phyloP scores from a whole-genome alignment of 2,888 invertebrate genomes.

The Epistrophella euchroma region DNA sequence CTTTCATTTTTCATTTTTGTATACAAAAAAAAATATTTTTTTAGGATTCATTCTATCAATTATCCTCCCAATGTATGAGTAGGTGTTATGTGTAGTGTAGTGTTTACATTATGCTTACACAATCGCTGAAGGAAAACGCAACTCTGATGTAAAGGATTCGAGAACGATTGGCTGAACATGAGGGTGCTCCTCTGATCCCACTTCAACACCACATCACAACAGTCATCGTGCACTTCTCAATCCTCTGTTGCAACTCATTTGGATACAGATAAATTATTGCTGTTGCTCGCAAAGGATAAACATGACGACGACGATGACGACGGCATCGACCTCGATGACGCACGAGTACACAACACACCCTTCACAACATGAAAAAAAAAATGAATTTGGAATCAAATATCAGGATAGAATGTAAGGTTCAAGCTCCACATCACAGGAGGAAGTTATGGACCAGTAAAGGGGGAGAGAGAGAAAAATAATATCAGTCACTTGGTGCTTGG shows the following conservation, averaged over 20 bases:
- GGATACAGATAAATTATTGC: slow-evolving; percentile 60
- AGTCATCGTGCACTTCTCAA: slow-evolving; percentile 64
- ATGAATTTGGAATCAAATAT: slow-evolving; percentile 40
- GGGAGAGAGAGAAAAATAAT: background rate
- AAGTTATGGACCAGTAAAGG: background rate
- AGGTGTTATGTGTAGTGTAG: slow-evolving; percentile 28
- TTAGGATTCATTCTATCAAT: slow-evolving; percentile 73
- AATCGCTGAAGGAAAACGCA: slow-evolving; percentile 20
- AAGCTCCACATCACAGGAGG: slow-evolving; percentile 29
- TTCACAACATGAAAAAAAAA: slow-evolving; percentile 6
- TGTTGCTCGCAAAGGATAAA: slow-evolving; percentile 61
- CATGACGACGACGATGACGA: slow-evolving; percentile 6
- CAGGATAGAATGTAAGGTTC: slow-evolving; percentile 40
- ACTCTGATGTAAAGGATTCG: slow-evolving; percentile 21
- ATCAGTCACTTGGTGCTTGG: slow-evolving; percentile 11
- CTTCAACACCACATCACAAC: slow-evolving; percentile 49
- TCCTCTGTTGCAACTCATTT: slow-evolving; percentile 64
- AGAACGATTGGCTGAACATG: slow-evolving; percentile 26
- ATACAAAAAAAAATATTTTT: slow-evolving; percentile 44
- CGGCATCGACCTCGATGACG: background rate
- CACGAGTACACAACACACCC: slow-evolving; percentile 9
- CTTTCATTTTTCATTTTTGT: slow-evolving; percentile 63
- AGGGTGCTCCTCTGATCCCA: slow-evolving; percentile 27
- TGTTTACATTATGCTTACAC: slow-evolving; percentile 11
- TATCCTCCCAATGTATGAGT: slow-evolving; percentile 63